Percentiles rank a stretch among this genome's conserved stretches.
Evolutionary conservation across 2,113 vertebrate genomes (phyloP).

Genomic region (Scatophagus argus): DNA sequence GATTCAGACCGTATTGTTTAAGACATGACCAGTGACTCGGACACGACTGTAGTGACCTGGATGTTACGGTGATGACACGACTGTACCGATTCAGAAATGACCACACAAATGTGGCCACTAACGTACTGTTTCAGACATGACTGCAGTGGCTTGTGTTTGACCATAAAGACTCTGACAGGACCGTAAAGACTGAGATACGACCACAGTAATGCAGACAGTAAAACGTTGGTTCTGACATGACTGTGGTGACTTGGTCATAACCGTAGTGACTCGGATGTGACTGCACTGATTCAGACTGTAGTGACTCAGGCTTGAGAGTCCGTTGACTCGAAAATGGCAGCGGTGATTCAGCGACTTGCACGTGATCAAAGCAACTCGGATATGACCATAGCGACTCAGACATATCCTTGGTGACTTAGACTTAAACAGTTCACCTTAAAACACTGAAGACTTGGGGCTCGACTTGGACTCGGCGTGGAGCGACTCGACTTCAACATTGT

Average conservation of each 20-base stretch:
- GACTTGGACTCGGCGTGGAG: too few species aligned
- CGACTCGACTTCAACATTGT: background rate
- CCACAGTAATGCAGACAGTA: background rate
- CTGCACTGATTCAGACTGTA: rapidly evolving
- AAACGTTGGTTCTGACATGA: too few species aligned
- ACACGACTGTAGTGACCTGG: background rate
- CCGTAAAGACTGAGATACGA: background rate
- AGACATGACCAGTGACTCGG: background rate
- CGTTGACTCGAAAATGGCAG: background rate
- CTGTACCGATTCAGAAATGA: too few species aligned
- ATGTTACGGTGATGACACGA: too few species aligned
- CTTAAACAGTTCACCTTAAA: slow-evolving; percentile 21
- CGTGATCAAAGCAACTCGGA: background rate
- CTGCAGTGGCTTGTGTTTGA: background rate
- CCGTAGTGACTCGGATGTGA: background rate
- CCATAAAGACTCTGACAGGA: background rate
- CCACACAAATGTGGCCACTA: too few species aligned
- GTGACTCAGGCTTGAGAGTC: too few species aligned
- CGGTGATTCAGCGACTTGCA: too few species aligned
- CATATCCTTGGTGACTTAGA: background rate
- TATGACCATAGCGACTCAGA: background rate
- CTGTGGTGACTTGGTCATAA: background rate
- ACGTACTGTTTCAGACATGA: too few species aligned
- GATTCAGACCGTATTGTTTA: background rate
- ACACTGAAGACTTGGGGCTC: slow-evolving; percentile 28